Conservation (phyloP, 1,140 invertebrate species). For the Plectrocnemia conspersa region DNA sequence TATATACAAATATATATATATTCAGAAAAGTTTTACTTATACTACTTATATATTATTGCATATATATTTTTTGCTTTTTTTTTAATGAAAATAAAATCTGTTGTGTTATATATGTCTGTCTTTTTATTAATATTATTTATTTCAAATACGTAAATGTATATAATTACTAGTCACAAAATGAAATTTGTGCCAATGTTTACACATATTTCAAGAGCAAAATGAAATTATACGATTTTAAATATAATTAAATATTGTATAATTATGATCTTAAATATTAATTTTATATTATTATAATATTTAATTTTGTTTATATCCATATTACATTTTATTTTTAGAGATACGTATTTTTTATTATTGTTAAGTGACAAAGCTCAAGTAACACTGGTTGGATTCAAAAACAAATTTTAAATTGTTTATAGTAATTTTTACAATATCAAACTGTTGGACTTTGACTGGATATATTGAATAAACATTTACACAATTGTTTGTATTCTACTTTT, state of each 20-base stretch:
- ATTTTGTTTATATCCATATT: conserved; percentile 18
- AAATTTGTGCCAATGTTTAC: conserved; percentile 33
- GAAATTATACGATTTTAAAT: conserved; percentile 4
- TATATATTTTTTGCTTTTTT: conserved; percentile 1
- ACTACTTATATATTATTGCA: neutral
- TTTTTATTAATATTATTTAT: neutral
- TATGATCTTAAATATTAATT: conserved; percentile 13
- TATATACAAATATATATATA: conserved; percentile 1
- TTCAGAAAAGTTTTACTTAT: neutral
- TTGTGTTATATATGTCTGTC: neutral
- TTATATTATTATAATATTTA: conserved; percentile 17
- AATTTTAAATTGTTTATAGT: no score
- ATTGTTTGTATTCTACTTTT: no score
- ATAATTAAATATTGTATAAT: conserved; percentile 8
- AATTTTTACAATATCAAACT: no score
- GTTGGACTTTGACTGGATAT: no score
- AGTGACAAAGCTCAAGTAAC: no score
- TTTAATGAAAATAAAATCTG: neutral
- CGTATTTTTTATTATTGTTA: no score
- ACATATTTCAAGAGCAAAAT: neutral
- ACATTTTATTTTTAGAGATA: conserved; percentile 20
- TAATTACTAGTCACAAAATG: conserved; percentile 35
- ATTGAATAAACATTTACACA: no score
- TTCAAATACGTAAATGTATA: conserved; percentile 15
- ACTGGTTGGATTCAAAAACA: no score